Evolutionary conservation across 2,113 vertebrate species (phyloP).

Genomic region (Marmota flaviventris): DNA sequence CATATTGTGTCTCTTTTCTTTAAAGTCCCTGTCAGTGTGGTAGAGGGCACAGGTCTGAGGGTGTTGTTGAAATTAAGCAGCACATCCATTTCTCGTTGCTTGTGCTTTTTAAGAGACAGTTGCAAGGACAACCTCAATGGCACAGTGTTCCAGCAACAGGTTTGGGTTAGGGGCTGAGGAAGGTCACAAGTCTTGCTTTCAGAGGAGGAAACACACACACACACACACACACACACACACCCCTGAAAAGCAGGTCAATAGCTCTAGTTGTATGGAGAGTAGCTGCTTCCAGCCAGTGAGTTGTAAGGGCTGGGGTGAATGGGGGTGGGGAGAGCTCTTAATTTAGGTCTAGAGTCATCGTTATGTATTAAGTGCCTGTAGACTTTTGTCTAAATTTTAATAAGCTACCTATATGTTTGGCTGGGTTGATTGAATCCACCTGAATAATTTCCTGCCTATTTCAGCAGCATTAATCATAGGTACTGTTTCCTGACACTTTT

Average conservation of each 20-base stretch:
- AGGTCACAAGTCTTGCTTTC: constrained; percentile 57
- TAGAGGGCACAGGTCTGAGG: not conserved
- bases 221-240: not conserved
- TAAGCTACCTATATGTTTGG: constrained; percentile 84
- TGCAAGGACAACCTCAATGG: constrained; percentile 23
- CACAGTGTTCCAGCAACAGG: constrained; percentile 30
- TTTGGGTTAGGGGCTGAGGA: not conserved
- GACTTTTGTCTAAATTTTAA: constrained; percentile 85
- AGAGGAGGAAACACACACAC: not conserved
- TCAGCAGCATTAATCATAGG: constrained; percentile 84
- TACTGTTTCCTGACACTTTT: constrained; percentile 80
- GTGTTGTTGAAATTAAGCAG: not conserved
- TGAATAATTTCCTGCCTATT: constrained; percentile 86
- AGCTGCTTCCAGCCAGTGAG: constrained; percentile 36
- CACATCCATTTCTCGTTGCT: not conserved
- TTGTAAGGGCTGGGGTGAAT: not conserved
- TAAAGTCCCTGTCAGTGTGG: not conserved
- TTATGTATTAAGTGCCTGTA: constrained; percentile 85
- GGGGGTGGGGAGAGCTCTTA: constrained; percentile 58
- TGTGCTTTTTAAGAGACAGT: not conserved
- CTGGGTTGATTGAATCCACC: constrained; percentile 85
- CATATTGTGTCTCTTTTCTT: not conserved
- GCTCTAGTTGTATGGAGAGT: constrained; percentile 52
- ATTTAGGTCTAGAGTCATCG: constrained; percentile 77
- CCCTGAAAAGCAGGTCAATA: constrained; percentile 65